These are phyloP conservation scores for Heliconius hermathena DNA, from an alignment of 1,140 invertebrate genomes.

Conservation along the genomic window DNA sequence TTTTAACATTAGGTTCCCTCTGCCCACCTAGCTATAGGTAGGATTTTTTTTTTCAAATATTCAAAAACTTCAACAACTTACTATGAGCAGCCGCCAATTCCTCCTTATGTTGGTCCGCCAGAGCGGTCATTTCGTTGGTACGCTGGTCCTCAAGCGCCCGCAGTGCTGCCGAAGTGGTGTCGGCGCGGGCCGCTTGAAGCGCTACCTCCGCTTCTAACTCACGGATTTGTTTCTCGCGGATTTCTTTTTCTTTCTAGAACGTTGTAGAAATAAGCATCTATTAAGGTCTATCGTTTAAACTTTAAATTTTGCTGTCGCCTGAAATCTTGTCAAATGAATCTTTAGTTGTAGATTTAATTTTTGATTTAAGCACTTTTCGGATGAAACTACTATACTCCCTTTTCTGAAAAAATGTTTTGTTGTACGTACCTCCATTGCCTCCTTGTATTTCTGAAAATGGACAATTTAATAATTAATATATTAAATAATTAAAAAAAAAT, in stretches of 20 bases:
- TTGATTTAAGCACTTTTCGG: too few relatives aligned
- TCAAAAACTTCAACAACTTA: constrained; percentile 37
- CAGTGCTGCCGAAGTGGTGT: constrained; percentile 76
- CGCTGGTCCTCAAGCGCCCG: constrained; percentile 67
- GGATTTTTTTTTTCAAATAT: too few relatives aligned
- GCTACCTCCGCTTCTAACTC: constrained; percentile 77
- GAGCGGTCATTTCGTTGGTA: constrained; percentile 60
- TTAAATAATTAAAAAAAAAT: background rate
- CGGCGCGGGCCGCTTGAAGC: constrained; percentile 72
- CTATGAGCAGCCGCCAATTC: constrained; percentile 75
- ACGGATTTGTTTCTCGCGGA: constrained; percentile 66
- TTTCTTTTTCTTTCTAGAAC: constrained; percentile 49
- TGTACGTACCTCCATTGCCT: constrained; percentile 86
- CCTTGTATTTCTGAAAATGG: constrained; percentile 78
- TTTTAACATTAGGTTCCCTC: too few relatives aligned
- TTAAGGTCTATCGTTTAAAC: too few relatives aligned
- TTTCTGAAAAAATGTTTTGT: too few relatives aligned
- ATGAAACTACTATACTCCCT: too few relatives aligned
- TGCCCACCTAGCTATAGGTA: too few relatives aligned
- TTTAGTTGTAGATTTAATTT: too few relatives aligned
- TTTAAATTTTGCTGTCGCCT: too few relatives aligned
- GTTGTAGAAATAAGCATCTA: background rate
- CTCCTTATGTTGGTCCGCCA: constrained; percentile 71
- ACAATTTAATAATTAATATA: constrained; percentile 42
- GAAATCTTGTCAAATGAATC: too few relatives aligned